phyloP scores from a whole-genome alignment of 1,140 invertebrate species.

The Zaprionus vittiger region DNA sequence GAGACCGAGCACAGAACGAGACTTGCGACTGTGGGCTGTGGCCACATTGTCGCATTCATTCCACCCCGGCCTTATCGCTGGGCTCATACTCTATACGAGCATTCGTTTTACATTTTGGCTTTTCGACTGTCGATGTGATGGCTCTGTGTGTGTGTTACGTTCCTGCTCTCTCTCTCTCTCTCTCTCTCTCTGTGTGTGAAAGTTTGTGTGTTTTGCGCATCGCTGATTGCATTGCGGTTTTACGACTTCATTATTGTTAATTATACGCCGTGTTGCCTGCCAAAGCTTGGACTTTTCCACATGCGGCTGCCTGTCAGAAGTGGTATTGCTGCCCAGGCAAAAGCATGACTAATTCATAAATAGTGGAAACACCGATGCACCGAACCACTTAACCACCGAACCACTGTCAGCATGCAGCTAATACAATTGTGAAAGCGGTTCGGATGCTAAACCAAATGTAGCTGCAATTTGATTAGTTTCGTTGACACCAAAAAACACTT shows the following conservation, averaged over 20 bases:
- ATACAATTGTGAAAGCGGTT: constrained; percentile 20
- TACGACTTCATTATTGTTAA: constrained; percentile 83
- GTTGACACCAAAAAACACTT: background rate
- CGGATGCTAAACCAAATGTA: constrained; percentile 15
- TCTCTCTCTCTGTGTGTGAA: constrained; percentile 14
- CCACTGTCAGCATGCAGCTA: constrained; percentile 13
- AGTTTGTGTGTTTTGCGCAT: constrained; percentile 76
- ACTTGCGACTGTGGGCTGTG: constrained; percentile 51
- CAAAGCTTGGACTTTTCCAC: constrained; percentile 41
- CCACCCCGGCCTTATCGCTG: constrained; percentile 7
- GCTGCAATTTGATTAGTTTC: constrained; percentile 5
- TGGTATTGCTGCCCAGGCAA: constrained; percentile 41
- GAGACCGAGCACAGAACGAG: background rate
- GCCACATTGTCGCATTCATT: constrained; percentile 25
- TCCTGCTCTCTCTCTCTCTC: background rate
- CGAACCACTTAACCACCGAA: constrained; percentile 8
- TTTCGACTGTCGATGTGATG: constrained; percentile 45
- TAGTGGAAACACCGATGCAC: constrained; percentile 8
- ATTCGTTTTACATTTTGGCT: constrained; percentile 59
- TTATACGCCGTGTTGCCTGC: constrained; percentile 66
- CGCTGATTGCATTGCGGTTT: constrained; percentile 82
- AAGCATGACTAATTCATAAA: constrained; percentile 51
- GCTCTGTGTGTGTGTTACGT: constrained; percentile 7
- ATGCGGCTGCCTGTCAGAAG: constrained; percentile 48
- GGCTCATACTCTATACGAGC: background rate